Base-by-base conservation (phyloP, 1,140 invertebrate species). In the Trichoplusia ni region DNA sequence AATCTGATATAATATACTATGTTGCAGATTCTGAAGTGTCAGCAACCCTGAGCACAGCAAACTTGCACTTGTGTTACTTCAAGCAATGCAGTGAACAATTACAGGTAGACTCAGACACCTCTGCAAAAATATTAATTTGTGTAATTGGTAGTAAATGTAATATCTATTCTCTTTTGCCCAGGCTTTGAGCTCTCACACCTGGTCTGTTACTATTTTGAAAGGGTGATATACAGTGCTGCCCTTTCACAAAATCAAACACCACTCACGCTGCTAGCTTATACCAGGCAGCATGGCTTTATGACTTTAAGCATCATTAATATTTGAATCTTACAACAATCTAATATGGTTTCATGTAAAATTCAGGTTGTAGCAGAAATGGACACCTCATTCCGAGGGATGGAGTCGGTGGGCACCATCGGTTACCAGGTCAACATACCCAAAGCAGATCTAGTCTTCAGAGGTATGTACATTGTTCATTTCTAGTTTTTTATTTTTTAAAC, bases 371-470 rank as follows among this genome's bases (percentile, higher is more conserved):
- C 96, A 9, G 96, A 97, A 89, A 92, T 97, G 59, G 96, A 97
- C 86, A 95, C 97, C 5, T 98, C 96, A 84, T 92, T 96, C 61
- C 92, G 96, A 81, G 94, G 97, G 79, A 95, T 96, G 84, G 98
- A 99, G 88, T 95, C 97, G 3, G 94, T 96, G n/a, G 97, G 96
- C 25, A 96, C 97, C 0, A 93, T 99, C 69, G 98, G 95, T 13
- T 99, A 99, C 90, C 98, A 99, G 91, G 93, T 99, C 53, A 98
- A 99, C 90, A 92, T 99, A 85, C 98, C 98, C 13, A 99, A 98
- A 90, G 97, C 97, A 40, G 98, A 99, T 89, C 92, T 99, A 68
- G 94, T 95, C 5, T 98, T 99, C 84, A 96, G 94, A 95, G 98
- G 97, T 98, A 88, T 60, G 40, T 42, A 8, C n/a, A 56, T 13